Evolutionary conservation across 2,888 invertebrate genomes (phyloP), one percentile per base, ranked within the genome.

Genomic region (Creontiades dilutus): DNA sequence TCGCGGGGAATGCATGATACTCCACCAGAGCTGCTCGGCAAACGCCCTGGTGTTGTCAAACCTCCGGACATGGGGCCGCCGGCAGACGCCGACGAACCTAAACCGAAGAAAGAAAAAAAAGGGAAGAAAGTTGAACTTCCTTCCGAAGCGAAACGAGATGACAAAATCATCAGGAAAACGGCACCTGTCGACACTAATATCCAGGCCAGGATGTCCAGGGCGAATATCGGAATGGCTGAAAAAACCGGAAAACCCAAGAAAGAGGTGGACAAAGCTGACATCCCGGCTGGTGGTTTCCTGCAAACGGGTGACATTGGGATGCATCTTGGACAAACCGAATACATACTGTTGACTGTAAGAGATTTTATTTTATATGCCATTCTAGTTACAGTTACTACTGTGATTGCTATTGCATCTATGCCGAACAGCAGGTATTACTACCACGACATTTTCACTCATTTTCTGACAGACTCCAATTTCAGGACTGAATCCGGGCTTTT

Each of bases 391-490:
- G 46, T 89, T 4, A 75, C 68, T 9, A 89, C 89, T 13, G 52
- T 46, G 14, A 89, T 89, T 27, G 81, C 82, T 7, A 23, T 68
- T 19, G 80, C 57, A 4, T 61, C 68, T 19, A 52, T 82, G 55
- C 81, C 89, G 4, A n/a, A 0, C 16, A 81, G 82, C 27, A 37
- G 68, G 16, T 89, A 61, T 46, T 89, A 89, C 82, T 89, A 68
- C 68, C 82, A 81, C 61, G 82, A 84, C 27, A 52, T 89, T 13
- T 57, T 84, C 46, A 82, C 89, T 23, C 81, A 81, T 47, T 84
- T 89, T n/a, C 52, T 89, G 0, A 89, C 89, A 5, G 82, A 89
- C 61, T 89, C 89, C 9, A 57, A 81, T 46, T 89, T 89, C 89
- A 89, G 57, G 16, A 89, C 89, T 23, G 48, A 61, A 48, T 57